Evolutionary conservation across 2,888 invertebrate genomes (phyloP), one percentile per base, ranked within the genome.

Genomic region (Leptarthrus brevirostris): DNA sequence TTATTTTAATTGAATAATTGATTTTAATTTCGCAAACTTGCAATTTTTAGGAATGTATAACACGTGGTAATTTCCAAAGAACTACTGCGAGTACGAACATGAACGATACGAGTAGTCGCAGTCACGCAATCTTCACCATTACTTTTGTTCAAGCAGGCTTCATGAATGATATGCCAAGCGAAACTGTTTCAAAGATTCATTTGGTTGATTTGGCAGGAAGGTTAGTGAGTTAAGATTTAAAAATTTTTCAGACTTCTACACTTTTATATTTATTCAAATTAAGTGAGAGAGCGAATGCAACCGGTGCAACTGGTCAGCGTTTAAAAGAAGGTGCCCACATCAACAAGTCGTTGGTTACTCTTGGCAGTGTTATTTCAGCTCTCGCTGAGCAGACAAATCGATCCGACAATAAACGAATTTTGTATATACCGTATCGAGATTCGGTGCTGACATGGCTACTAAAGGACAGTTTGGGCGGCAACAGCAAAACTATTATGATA

Each of bases 401-500:
- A 92, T 82, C 26, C 77, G 77, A 81, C 80, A 87, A 86, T 54
- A 86, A 87, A 75, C 86, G 86, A 70, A 86, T 85, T 56, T 89
- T 90, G 77, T 94, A 94, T 86, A 94, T 95, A 79, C 95, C 95
- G 2, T 95, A 95, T 85, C 87, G 95, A 5, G 94, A 95, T 86
- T 95, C 95, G 0, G 93, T 94, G 64, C 88, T 95, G 12, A 95
- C 95, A 2, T 95, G 95, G 94, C 85, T 95, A 72, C 87, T 95
- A 5, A 95, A 94, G 83, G 95, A 95, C 81, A 94, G 94, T 76
- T 86, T 95, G 64, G 95, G 95, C 0, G 95, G 95, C 0, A 95
- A 95, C 85, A 93, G 94, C 10, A 95, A 95, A 84, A 95, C 95
- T 0, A 94, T 95, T 76, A 95, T 95, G 95, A 93, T 95, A 76